Evolutionary conservation across 2,113 vertebrate species (phyloP), one percentile per base, ranked within the genome.

Genomic region (Gadus macrocephalus): DNA sequence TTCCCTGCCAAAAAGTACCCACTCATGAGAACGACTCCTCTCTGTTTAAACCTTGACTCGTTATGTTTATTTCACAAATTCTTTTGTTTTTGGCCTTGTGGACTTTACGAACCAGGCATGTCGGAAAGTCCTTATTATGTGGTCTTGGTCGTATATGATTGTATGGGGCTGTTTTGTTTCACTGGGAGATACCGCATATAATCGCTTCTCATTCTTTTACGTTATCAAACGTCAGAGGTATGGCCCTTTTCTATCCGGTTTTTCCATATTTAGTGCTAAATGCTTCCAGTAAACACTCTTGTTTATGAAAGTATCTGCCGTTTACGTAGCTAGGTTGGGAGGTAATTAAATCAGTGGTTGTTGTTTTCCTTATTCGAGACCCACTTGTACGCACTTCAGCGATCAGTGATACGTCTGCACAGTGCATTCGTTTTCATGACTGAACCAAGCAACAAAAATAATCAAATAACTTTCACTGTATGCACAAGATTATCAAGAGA

Each of bases 131-230:
- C 20, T 53, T 42, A 53, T 58, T 15, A 49, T 62, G 59, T 1
- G 31, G 49, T 66, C 27, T n/a, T 22, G 25, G 9, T 56, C 19
- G 25, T 17, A 35, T 66, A 53, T 64, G 66, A 62, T 76, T 56
- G 42, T 69, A 72, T 11, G 68, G 31, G 67, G 59, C 67, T 75
- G 75, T 62, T 83, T 80, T 64, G 22, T 78, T 72, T 80, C 68
- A 42, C 25, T 19, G 35, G 28, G 61, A 66, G 53, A 70, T 64
- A 60, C 61, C 69, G 70, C 73, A 81, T 66, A 25, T 67, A 65
- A 77, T 72, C 58, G 42, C 49, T 38, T 55, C 22, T 20, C 31
- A 55, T 27, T 74, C 68, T 62, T 49, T 49, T 12, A 49, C 8
- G 53, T 59, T 53, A 27, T 76, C 65, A 62, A 31, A 60, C 62